A percentile compares a stretch with the other conserved stretches of the same genome.
Evolutionary conservation across 2,888 invertebrate species (phyloP).

Genomic region (Fragum whitleyi): DNA sequence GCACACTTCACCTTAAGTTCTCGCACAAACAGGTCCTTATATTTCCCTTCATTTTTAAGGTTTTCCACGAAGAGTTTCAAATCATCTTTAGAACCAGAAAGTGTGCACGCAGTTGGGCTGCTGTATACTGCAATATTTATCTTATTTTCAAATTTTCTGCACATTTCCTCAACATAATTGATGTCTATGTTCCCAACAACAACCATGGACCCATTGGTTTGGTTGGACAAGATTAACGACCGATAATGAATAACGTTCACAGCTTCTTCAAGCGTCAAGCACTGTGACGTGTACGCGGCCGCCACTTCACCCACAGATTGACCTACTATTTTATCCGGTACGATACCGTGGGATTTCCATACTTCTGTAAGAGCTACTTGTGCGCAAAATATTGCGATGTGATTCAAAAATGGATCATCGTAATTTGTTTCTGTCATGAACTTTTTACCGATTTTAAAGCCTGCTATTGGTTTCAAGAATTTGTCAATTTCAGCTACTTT

Average conservation of each 20-base stretch:
- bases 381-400: conserved; percentile 71
- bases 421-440: conserved; percentile 23
- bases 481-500: conserved; percentile 56
- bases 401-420: conserved; percentile 64
- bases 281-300: conserved; percentile 65
- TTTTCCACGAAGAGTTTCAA: background rate
- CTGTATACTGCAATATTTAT: conserved; percentile 63
- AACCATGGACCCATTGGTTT: conserved; percentile 65
- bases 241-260: conserved; percentile 69
- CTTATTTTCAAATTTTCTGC: conserved; percentile 19
- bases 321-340: conserved; percentile 67
- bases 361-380: conserved; percentile 66
- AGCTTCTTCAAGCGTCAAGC: conserved; percentile 61
- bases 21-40: background rate
- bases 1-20: conserved; percentile 65
- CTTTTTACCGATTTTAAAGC: conserved; percentile 53
- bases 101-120: conserved; percentile 63
- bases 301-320: conserved; percentile 77
- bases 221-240: conserved; percentile 51
- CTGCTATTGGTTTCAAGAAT: conserved; percentile 33
- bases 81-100: conserved; percentile 62
- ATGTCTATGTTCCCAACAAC: conserved; percentile 59
- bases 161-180: conserved; percentile 41
- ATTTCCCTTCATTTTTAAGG: background rate
- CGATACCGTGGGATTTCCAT: conserved; percentile 66